Percentiles rank a stretch among this genome's conserved stretches.
These are phyloP conservation scores for Dicaeum eximium DNA, from an alignment of 2,113 vertebrate species.

Conservation along the genomic window DNA sequence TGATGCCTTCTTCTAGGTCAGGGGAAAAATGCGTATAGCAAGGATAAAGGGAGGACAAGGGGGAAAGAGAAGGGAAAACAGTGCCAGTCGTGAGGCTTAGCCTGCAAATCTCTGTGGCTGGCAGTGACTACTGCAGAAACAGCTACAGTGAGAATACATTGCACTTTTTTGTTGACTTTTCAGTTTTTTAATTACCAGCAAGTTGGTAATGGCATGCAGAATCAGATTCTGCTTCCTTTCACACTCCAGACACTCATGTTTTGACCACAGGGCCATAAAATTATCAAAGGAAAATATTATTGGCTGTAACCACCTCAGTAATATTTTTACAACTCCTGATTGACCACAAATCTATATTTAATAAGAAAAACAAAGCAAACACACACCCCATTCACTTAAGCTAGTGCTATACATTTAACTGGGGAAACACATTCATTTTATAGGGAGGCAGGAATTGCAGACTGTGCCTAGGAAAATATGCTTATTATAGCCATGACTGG, in stretches of 20 bases:
- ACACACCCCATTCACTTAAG: conserved; percentile 50
- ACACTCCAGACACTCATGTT: conserved; percentile 55
- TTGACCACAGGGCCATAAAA: conserved; percentile 61
- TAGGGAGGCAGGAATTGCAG: not conserved
- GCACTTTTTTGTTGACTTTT: conserved; percentile 61
- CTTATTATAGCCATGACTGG: conserved; percentile 27
- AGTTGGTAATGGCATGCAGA: conserved; percentile 56
- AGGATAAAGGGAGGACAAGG: not conserved
- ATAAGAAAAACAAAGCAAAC: conserved; percentile 64
- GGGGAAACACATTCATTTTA: conserved; percentile 2
- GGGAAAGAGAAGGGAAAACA: not conserved
- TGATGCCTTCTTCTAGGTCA: not conserved
- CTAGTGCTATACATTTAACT: not conserved
- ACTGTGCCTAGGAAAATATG: conserved; percentile 20
- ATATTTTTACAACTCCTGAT: conserved; percentile 64
- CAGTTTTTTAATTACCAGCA: conserved; percentile 48
- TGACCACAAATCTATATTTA: conserved; percentile 67
- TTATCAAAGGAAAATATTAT: conserved; percentile 64
- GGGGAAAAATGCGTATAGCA: not conserved
- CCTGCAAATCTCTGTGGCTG: not conserved
- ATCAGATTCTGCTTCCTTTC: conserved; percentile 62
- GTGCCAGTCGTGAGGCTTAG: not conserved
- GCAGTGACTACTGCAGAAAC: not conserved
- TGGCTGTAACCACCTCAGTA: conserved; percentile 56
- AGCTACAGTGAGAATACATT: conserved; percentile 15